Base-by-base conservation (phyloP, 2,888 invertebrate genomes). In the Phalera bucephala region DNA sequence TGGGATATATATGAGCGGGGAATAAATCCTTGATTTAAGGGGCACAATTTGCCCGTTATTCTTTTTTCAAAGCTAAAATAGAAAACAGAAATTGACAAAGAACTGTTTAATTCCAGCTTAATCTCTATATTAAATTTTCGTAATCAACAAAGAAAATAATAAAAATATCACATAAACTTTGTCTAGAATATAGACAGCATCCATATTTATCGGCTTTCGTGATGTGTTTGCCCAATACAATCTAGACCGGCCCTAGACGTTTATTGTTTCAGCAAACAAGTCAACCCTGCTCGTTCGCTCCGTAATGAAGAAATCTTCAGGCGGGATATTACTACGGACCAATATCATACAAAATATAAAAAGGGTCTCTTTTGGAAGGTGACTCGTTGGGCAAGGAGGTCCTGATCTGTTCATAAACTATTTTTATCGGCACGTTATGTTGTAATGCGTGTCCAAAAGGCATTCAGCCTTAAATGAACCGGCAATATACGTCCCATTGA, bases 371-470 rank as follows among this genome's bases (percentile, higher is more conserved):
- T 26, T 51, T 40, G 35, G 31, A 48, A 52, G 46, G 57, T 54
- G 57, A 56, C 53, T 60, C 54, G 37, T 26, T 15, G 47, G 36
- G 42, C 31, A n/a, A 43, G 31, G 40, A 33, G 38, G 32, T 38
- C 33, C 35, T 41, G 58, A 53, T 50, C 28, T 20, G 14, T 65
- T 63, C 64, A 72, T 73, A 67, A 72, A 75, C 51, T 55, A 64
- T 43, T 62, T 75, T 76, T 74, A 79, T 72, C 43, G 49, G 36
- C 36, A 40, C 61, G 55, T 67, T 68, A 64, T 44, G 56, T 53
- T 67, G 64, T 66, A 72, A 75, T 63, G 66, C 47, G 52, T 47
- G 27, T 19, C 40, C 36, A 12, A 43, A 45, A 41, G 40, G 12
- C 21, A 33, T 57, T 50, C 47, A 37, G 40, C 40, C 40, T 67